Evolutionary conservation across 2,888 invertebrate species (phyloP).

Genomic region (Spilarctia lutea): DNA sequence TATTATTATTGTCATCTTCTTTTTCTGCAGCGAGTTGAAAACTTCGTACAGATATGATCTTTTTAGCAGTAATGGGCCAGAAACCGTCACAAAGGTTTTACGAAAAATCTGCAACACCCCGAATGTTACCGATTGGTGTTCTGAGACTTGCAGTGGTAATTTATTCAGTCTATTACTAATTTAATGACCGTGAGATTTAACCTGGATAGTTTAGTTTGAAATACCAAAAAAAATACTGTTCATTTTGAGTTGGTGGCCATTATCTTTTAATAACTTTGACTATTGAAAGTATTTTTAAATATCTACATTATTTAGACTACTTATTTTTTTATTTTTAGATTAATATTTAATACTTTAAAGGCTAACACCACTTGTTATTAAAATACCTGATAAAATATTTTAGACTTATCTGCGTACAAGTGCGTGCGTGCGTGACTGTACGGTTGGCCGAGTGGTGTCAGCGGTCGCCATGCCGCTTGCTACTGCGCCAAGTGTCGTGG

Average conservation of each 20-base stretch:
- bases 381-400: no score
- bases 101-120: not conserved
- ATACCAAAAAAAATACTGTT: no score
- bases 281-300: not conserved
- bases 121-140: not conserved
- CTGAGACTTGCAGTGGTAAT: not conserved
- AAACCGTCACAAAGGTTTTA: conserved; percentile 2
- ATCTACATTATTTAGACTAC: not conserved
- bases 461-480: no score
- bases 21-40: not conserved
- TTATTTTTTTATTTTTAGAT: no score
- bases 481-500: no score
- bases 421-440: no score
- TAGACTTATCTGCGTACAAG: no score
- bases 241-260: no score
- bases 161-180: not conserved
- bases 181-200: not conserved
- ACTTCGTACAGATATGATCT: not conserved
- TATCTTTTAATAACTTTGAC: not conserved
- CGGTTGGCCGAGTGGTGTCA: no score
- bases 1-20: not conserved
- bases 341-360: not conserved
- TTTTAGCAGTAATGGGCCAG: not conserved
- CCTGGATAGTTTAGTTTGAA: no score
- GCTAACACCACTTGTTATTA: no score